phyloP scores from a whole-genome alignment of 2,888 invertebrate genomes.

The Acheta domesticus region DNA sequence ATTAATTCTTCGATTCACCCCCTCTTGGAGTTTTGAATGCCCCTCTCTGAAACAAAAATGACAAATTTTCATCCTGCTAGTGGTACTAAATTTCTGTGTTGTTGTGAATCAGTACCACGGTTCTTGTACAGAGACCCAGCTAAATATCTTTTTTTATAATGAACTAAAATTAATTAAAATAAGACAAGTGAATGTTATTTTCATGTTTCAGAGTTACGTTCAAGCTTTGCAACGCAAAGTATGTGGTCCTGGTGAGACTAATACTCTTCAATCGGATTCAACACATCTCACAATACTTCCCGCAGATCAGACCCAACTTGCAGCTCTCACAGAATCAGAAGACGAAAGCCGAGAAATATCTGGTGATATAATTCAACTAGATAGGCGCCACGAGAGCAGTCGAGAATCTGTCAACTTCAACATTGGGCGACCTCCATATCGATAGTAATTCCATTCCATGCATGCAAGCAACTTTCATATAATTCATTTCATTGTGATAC shows the following conservation, averaged over 20 bases:
- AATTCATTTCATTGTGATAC: too few species aligned
- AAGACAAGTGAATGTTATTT: neutral
- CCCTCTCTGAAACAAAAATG: too few species aligned
- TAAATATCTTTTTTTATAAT: too few species aligned
- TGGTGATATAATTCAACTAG: slow-evolving; percentile 38
- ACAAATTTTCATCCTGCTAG: too few species aligned
- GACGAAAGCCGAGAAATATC: slow-evolving; percentile 48
- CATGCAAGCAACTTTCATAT: too few species aligned
- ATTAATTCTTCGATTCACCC: too few species aligned
- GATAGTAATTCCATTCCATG: slow-evolving; percentile 50
- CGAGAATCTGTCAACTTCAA: slow-evolving; percentile 32
- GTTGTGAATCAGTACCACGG: too few species aligned
- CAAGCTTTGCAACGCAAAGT: slow-evolving; percentile 75
- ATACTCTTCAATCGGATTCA: slow-evolving; percentile 72
- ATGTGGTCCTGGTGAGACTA: slow-evolving; percentile 54
- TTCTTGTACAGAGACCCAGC: too few species aligned
- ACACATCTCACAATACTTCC: slow-evolving; percentile 74
- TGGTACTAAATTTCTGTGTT: too few species aligned
- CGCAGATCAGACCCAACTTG: slow-evolving; percentile 58
- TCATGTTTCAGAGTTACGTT: slow-evolving; percentile 65
- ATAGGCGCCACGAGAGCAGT: slow-evolving; percentile 31
- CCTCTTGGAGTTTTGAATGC: too few species aligned
- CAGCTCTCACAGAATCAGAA: slow-evolving; percentile 58
- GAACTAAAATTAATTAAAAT: too few species aligned
- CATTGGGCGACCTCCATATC: slow-evolving; percentile 31